Percentiles rank a stretch among this genome's conserved stretches.
Evolutionary conservation across 2,888 invertebrate genomes (phyloP).

Genomic region (Apomyelois bistriatella): DNA sequence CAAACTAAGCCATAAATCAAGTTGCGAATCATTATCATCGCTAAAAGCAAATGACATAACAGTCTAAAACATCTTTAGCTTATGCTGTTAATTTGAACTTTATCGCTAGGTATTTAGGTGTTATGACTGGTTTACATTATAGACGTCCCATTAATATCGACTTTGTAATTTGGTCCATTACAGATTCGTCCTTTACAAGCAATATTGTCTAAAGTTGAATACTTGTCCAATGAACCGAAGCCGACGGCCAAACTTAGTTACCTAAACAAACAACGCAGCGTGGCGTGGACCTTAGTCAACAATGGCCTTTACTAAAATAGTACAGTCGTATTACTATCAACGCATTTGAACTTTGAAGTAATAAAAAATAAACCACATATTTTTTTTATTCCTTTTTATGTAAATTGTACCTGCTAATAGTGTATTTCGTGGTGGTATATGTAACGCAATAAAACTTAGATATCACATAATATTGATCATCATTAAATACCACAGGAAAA

Average conservation of each 20-base stretch:
- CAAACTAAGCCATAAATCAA: conserved; percentile 9
- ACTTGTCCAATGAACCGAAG: conserved; percentile 61
- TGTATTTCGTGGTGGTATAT: too few relatives aligned
- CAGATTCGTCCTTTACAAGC: conserved; percentile 41
- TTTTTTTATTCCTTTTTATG: too few relatives aligned
- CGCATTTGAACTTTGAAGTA: conserved; percentile 24
- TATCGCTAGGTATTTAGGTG: not conserved
- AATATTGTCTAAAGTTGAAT: conserved; percentile 63
- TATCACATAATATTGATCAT: too few relatives aligned
- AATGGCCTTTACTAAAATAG: conserved; percentile 41
- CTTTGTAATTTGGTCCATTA: conserved; percentile 47
- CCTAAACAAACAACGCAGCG: conserved; percentile 63
- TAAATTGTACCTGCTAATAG: too few relatives aligned
- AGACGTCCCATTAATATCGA: conserved; percentile 13
- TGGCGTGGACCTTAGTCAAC: conserved; percentile 56
- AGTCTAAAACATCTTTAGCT: not conserved
- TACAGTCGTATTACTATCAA: conserved; percentile 31
- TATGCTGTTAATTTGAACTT: not conserved
- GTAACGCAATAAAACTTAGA: too few relatives aligned
- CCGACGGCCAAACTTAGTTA: conserved; percentile 63
- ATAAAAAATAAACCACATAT: too few relatives aligned
- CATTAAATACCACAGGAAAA: too few relatives aligned
- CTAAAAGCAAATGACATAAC: conserved; percentile 10
- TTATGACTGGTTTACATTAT: not conserved
- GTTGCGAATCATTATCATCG: conserved; percentile 5